Conservation (phyloP, 2,797 vertebrate species). For the Synaphobranchus kaupii region DNA sequence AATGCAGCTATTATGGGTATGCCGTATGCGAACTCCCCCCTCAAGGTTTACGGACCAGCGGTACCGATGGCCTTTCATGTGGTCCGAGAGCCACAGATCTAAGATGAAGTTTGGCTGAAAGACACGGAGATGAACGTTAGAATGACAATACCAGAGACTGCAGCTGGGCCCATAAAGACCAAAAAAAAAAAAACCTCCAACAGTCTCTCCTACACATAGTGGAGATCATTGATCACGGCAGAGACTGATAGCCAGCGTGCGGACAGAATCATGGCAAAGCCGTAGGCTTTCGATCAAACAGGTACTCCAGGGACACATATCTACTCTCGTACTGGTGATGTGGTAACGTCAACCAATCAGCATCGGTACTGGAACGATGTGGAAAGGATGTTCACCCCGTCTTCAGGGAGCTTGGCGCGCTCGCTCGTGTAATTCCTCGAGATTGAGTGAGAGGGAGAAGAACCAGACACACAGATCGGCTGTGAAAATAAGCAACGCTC, state of each 20-base stretch:
- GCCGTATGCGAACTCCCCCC: neutral
- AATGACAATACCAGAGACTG: constrained; percentile 19
- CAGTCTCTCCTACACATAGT: constrained; percentile 34
- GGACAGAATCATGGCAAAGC: constrained; percentile 25
- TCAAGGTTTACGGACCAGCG: neutral
- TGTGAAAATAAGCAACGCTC: constrained; percentile 40
- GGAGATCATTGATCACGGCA: neutral
- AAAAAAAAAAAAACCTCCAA: constrained; percentile 10
- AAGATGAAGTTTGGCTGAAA: constrained; percentile 25
- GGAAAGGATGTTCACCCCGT: neutral
- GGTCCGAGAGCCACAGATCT: constrained; percentile 12
- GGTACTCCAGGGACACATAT: constrained; percentile 20
- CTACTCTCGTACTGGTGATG: neutral
- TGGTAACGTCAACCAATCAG: neutral
- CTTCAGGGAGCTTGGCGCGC: neutral
- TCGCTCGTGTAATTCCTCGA: constrained; percentile 2
- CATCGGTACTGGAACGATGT: neutral
- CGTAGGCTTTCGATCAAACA: constrained; percentile 29
- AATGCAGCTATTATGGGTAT: neutral
- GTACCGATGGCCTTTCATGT: constrained; percentile 20
- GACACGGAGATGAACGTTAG: constrained; percentile 17
- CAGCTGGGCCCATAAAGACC: constrained; percentile 33
- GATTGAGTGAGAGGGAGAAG: constrained; percentile 18
- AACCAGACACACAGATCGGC: constrained; percentile 36
- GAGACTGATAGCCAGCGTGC: constrained; percentile 43